Conservation (phyloP, 1,140 invertebrate species). For the Caenorhabditis tropicalis region DNA sequence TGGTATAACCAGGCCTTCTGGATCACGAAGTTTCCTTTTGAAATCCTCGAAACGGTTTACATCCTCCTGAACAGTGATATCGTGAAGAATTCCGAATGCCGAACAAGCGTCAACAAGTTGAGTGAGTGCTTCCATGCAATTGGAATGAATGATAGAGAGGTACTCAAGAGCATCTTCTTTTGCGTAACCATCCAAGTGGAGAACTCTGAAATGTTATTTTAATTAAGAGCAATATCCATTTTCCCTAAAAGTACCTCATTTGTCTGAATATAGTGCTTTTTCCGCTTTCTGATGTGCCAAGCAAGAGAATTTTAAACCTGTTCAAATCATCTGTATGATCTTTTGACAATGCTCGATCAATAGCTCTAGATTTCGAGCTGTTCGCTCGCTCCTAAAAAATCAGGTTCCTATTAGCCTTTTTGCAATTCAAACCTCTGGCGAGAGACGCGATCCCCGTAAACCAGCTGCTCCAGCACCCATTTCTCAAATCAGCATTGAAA, state of each 20-base stretch:
- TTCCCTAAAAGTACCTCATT: slow-evolving; percentile 43
- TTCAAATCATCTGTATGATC: slow-evolving; percentile 51
- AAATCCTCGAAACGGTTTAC: slow-evolving; percentile 57
- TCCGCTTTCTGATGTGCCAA: slow-evolving; percentile 56
- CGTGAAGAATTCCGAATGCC: slow-evolving; percentile 15
- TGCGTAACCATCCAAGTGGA: slow-evolving; percentile 91
- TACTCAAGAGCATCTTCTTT: slow-evolving; percentile 88
- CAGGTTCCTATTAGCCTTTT: too few species aligned
- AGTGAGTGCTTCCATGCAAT: slow-evolving; percentile 84
- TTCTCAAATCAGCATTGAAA: slow-evolving; percentile 20
- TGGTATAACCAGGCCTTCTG: slow-evolving; percentile 39
- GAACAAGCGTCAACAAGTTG: slow-evolving; percentile 78
- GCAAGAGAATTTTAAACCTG: slow-evolving; percentile 56
- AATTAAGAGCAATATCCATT: not conserved
- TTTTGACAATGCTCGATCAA: slow-evolving; percentile 52
- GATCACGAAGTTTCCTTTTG: slow-evolving; percentile 6
- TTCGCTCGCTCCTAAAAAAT: slow-evolving; percentile 47
- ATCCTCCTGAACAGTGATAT: slow-evolving; percentile 44
- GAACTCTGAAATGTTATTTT: slow-evolving; percentile 77
- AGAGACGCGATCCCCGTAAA: slow-evolving; percentile 19
- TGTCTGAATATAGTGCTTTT: slow-evolving; percentile 60
- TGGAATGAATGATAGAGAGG: slow-evolving; percentile 88
- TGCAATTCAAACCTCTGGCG: not conserved
- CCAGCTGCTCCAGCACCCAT: slow-evolving; percentile 33
- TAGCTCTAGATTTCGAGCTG: slow-evolving; percentile 50